These are phyloP conservation scores for Drosophila pruinosa DNA, from an alignment of 1,140 invertebrate species.

Conservation along the genomic window DNA sequence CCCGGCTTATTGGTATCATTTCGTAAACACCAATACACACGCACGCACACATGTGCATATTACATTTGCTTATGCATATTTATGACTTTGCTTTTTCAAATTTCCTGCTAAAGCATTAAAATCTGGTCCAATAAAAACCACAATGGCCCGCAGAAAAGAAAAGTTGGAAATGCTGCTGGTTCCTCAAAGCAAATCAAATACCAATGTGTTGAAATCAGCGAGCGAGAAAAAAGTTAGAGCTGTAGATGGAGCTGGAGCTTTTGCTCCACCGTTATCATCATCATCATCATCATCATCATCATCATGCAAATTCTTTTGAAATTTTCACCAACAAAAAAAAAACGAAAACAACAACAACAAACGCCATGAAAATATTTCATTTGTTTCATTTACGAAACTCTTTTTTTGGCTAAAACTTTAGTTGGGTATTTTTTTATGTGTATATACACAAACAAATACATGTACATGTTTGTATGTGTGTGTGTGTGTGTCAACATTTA, in stretches of 20 bases:
- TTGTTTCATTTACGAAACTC: slow-evolving; percentile 15
- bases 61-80: background rate
- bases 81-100: background rate
- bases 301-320: slow-evolving; percentile 26
- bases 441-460: slow-evolving; percentile 12
- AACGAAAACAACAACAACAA: no score
- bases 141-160: slow-evolving; percentile 28
- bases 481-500: background rate
- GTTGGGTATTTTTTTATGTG: slow-evolving; percentile 34
- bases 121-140: slow-evolving; percentile 1
- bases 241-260: background rate
- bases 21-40: background rate
- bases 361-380: background rate
- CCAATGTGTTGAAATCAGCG: slow-evolving; percentile 27
- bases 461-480: background rate
- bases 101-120: background rate
- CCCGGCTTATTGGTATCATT: slow-evolving; percentile 11
- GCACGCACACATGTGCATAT: background rate
- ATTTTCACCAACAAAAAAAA: slow-evolving; percentile 4
- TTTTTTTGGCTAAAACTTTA: slow-evolving; percentile 35
- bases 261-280: background rate
- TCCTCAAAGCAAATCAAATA: slow-evolving; percentile 14
- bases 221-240: background rate
- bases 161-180: slow-evolving; percentile 19
- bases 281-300: slow-evolving; percentile 7